phyloP scores from a whole-genome alignment of 2,113 vertebrate genomes.

The Taurulus bubalis region DNA sequence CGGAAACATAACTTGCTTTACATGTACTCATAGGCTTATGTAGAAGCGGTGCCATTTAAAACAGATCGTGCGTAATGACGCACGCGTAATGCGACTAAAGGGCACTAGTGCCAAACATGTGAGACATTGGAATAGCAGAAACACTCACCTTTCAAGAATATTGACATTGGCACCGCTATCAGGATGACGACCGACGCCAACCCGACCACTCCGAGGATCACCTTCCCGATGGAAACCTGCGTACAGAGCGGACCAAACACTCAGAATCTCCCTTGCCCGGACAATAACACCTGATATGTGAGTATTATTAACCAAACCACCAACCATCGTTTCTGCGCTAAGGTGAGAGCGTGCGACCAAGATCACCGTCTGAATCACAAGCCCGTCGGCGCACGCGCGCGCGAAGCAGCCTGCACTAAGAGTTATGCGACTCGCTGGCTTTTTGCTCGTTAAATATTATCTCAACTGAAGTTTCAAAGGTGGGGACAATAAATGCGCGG shows the following conservation, averaged over 20 bases:
- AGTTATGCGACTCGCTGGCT: conserved; percentile 20
- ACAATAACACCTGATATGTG: neutral
- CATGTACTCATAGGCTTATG: neutral
- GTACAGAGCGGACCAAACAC: neutral
- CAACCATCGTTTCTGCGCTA: conserved; percentile 56
- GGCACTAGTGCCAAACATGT: neutral
- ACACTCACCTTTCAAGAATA: conserved; percentile 78
- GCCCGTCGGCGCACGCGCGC: conserved; percentile 12
- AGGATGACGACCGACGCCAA: conserved; percentile 68
- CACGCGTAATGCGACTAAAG: conserved; percentile 29
- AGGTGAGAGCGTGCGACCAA: neutral
- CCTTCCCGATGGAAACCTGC: conserved; percentile 77
- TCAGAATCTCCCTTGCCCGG: conserved; percentile 16
- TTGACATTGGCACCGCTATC: conserved; percentile 80
- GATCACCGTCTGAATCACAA: conserved; percentile 18
- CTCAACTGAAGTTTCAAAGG: conserved; percentile 74
- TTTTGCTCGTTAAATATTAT: conserved; percentile 79
- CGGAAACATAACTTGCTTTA: neutral
- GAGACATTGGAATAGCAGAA: neutral
- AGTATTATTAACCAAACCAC: conserved; percentile 17
- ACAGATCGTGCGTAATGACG: conserved; percentile 57
- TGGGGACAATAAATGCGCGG: conserved; percentile 65
- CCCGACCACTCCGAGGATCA: conserved; percentile 74
- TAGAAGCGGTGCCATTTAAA: neutral
- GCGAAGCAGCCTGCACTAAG: neutral